These are phyloP conservation scores for Gymnothorax javanicus DNA, from an alignment of 2,797 vertebrate genomes.

Conservation along the genomic window DNA sequence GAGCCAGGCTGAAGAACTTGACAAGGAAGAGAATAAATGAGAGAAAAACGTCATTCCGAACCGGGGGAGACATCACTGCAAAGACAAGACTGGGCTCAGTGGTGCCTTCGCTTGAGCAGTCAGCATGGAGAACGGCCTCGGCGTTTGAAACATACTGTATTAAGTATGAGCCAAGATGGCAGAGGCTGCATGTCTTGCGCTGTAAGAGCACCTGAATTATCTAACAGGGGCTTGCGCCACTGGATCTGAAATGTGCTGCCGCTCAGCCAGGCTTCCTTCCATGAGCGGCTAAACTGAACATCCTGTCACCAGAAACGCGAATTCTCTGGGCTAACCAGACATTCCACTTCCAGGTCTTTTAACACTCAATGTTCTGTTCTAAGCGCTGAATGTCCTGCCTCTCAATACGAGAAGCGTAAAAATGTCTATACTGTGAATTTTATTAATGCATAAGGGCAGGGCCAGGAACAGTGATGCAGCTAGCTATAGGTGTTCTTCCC, in stretches of 20 bases:
- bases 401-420: not conserved
- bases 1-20: not conserved
- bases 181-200: not conserved
- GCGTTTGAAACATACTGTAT: conserved; percentile 6
- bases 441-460: not conserved
- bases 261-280: not conserved
- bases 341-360: not conserved
- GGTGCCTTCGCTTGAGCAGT: not conserved
- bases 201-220: conserved; percentile 5
- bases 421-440: not conserved
- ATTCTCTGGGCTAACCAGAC: not conserved
- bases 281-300: not conserved
- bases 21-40: not conserved
- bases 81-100: not conserved
- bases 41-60: not conserved
- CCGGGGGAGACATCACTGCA: not conserved
- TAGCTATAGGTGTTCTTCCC: not conserved
- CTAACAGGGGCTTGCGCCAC: not conserved
- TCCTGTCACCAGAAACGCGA: not conserved
- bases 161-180: conserved; percentile 15
- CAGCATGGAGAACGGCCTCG: not conserved
- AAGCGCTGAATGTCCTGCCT: not conserved
- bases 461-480: not conserved
- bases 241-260: not conserved
- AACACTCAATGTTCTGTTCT: not conserved